A percentile compares a stretch with the other conserved stretches of the same genome.
Evolutionary conservation across 2,113 vertebrate species (phyloP).

Genomic region (Canis aureus): DNA sequence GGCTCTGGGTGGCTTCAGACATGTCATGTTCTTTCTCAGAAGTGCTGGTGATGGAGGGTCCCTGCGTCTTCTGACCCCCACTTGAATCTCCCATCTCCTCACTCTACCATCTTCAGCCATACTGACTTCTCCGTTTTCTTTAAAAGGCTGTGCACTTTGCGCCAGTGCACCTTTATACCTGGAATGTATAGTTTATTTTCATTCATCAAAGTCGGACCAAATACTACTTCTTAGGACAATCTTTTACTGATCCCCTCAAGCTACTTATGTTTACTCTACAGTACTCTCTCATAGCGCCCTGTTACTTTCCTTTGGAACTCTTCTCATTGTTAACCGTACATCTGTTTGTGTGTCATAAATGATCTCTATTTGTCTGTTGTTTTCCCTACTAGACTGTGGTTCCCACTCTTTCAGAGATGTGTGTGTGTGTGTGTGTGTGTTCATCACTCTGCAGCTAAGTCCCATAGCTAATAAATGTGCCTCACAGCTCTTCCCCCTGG

Average conservation of each 20-base stretch:
- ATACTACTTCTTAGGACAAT: neutral
- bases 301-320: neutral
- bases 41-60: accelerated
- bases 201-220: neutral
- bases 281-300: neutral
- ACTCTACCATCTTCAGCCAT: neutral
- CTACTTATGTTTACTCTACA: accelerated
- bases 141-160: accelerated
- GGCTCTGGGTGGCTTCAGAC: neutral
- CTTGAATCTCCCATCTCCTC: accelerated
- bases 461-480: neutral
- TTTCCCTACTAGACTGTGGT: accelerated
- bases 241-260: too few species aligned
- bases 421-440: too few species aligned
- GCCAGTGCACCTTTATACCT: neutral
- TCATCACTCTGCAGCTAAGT: neutral
- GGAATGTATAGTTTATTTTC: neutral
- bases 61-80: neutral
- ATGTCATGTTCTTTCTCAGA: neutral
- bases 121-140: neutral
- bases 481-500: accelerated
- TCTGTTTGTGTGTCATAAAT: neutral
- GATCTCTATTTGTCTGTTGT: accelerated
- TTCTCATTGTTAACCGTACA: too few species aligned
- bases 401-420: neutral